Conservation (phyloP, 2,113 vertebrate species). For the Myrmecobius fasciatus region DNA sequence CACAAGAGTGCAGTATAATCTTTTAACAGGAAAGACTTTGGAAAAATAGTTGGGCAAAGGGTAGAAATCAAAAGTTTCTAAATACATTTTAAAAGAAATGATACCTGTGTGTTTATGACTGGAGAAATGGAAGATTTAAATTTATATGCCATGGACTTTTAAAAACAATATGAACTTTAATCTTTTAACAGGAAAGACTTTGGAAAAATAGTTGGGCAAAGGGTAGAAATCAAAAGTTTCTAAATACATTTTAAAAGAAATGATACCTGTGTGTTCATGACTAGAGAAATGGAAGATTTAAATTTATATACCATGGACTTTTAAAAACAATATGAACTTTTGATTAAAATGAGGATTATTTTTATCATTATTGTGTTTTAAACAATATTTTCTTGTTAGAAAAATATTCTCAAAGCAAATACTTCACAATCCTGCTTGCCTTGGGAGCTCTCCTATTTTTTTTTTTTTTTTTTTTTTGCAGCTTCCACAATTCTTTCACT, state of each 20-base stretch:
- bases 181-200: neutral
- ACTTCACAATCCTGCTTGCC: neutral
- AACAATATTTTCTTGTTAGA: neutral
- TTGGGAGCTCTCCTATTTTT: neutral
- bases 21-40: neutral
- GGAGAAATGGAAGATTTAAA: neutral
- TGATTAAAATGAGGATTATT: neutral
- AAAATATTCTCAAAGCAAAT: neutral
- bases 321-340: neutral
- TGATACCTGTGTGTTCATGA: neutral
- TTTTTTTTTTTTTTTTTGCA: neutral
- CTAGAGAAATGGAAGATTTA: neutral
- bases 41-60: neutral
- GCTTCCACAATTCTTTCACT: neutral
- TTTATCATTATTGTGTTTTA: neutral
- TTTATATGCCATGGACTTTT: neutral
- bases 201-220: neutral
- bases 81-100: neutral
- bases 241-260: neutral
- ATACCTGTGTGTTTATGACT: neutral
- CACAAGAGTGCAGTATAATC: conserved; percentile 40
- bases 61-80: neutral
- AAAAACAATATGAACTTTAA: neutral
- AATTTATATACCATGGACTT: neutral
- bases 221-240: neutral